A percentile compares a stretch with the other conserved stretches of the same genome.
Conservation (phyloP, 2,888 invertebrate species). For the Lasioglossum vierecki region DNA sequence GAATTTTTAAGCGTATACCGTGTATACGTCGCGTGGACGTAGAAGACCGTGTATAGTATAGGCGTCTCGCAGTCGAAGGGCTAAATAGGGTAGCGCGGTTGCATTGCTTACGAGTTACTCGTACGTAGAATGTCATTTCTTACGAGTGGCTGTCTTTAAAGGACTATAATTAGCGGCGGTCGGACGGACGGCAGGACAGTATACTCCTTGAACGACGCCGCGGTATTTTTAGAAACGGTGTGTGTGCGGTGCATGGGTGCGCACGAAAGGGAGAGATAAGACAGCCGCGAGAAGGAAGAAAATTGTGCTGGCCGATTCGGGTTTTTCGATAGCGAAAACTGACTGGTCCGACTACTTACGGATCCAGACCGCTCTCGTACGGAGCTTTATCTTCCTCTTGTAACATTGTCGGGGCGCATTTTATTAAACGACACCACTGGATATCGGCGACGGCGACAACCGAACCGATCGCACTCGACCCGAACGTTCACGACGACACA, state of each 20-base stretch:
- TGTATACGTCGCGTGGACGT: background rate
- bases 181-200: slow-evolving; percentile 58
- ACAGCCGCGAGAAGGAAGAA: slow-evolving; percentile 24
- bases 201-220: slow-evolving; percentile 64
- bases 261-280: slow-evolving; percentile 45
- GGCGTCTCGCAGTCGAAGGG: background rate
- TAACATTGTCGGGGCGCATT: slow-evolving; percentile 79
- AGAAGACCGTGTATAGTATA: background rate
- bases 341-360: slow-evolving; percentile 72
- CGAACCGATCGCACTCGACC: slow-evolving; percentile 23
- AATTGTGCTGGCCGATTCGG: slow-evolving; percentile 18
- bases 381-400: slow-evolving; percentile 80
- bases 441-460: slow-evolving; percentile 5
- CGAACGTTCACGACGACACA: slow-evolving; percentile 41
- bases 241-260: slow-evolving; percentile 22
- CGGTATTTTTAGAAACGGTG: slow-evolving; percentile 68
- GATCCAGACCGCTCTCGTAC: slow-evolving; percentile 76
- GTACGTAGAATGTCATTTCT: slow-evolving; percentile 49
- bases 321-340: slow-evolving; percentile 8
- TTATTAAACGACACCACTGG: slow-evolving; percentile 65
- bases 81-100: slow-evolving; percentile 13
- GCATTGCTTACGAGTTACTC: slow-evolving; percentile 40
- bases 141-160: slow-evolving; percentile 60
- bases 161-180: slow-evolving; percentile 71
- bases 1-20: background rate